Percentiles rank a stretch among this genome's conserved stretches.
phyloP scores from a whole-genome alignment of 2,888 invertebrate species.

The Torymus aiolomorphi region DNA sequence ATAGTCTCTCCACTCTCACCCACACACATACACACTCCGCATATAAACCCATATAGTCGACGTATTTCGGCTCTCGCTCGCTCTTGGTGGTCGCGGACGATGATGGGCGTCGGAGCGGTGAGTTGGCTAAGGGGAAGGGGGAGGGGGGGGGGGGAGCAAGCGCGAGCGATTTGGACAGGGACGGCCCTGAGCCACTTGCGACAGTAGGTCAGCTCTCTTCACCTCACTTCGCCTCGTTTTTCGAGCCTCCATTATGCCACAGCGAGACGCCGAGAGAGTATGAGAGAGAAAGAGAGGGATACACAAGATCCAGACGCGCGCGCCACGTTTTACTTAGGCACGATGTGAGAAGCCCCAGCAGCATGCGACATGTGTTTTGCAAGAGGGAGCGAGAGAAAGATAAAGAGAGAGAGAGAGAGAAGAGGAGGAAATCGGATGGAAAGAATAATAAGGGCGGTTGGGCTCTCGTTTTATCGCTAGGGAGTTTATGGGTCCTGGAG shows the following conservation, averaged over 20 bases:
- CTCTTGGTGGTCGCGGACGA: not conserved
- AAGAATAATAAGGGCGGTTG: too few species aligned
- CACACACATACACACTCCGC: too few species aligned
- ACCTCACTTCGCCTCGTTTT: constrained; percentile 72
- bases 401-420: not conserved
- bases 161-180: constrained; percentile 72
- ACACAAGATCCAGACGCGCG: constrained; percentile 55
- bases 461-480: too few species aligned
- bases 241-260: constrained; percentile 70
- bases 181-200: constrained; percentile 76
- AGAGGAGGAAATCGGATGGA: not conserved
- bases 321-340: constrained; percentile 17
- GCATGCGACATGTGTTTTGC: too few species aligned
- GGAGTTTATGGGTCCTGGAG: too few species aligned
- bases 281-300: too few species aligned
- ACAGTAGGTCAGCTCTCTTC: constrained; percentile 76
- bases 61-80: not conserved
- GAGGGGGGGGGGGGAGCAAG: constrained; percentile 28
- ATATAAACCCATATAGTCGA: too few species aligned
- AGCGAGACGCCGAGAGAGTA: constrained; percentile 25
- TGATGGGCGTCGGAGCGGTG: not conserved
- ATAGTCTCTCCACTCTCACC: too few species aligned
- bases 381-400: not conserved
- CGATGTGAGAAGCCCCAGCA: too few species aligned
- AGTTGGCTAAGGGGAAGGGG: not conserved